Percentiles rank a stretch among this genome's conserved stretches.
Evolutionary conservation across 2,888 invertebrate species (phyloP).

Genomic region (Lymantria dispar): DNA sequence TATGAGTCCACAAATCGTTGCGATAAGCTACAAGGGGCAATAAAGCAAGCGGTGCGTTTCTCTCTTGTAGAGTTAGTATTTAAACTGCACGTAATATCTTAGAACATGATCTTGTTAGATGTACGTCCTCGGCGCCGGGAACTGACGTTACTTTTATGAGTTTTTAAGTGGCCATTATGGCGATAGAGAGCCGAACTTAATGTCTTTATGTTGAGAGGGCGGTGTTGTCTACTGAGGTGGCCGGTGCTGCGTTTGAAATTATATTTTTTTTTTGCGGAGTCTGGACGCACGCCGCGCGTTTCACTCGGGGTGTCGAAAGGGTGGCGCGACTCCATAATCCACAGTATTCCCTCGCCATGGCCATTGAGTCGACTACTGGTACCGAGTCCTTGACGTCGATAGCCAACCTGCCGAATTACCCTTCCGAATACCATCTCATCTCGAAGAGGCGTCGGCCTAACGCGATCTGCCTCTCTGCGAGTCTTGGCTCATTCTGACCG

Average conservation of each 20-base stretch:
- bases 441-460: too few species aligned
- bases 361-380: too few species aligned
- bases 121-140: constrained; percentile 45
- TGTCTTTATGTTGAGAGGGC: constrained; percentile 56
- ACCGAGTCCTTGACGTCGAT: too few species aligned
- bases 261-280: neutral
- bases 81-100: constrained; percentile 24
- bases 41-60: constrained; percentile 25
- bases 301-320: too few species aligned
- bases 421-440: too few species aligned
- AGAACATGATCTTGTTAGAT: constrained; percentile 44
- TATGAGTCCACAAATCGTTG: constrained; percentile 29
- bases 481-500: too few species aligned
- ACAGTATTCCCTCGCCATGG: too few species aligned
- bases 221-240: constrained; percentile 35
- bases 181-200: constrained; percentile 59
- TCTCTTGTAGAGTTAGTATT: constrained; percentile 5
- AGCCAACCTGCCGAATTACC: too few species aligned
- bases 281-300: too few species aligned
- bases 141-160: constrained; percentile 67
- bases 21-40: constrained; percentile 31
- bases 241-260: constrained; percentile 43
- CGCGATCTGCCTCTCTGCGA: too few species aligned
- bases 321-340: too few species aligned
- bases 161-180: constrained; percentile 75